Conservation (phyloP, 2,888 invertebrate genomes). For the Brenthis hecate region DNA sequence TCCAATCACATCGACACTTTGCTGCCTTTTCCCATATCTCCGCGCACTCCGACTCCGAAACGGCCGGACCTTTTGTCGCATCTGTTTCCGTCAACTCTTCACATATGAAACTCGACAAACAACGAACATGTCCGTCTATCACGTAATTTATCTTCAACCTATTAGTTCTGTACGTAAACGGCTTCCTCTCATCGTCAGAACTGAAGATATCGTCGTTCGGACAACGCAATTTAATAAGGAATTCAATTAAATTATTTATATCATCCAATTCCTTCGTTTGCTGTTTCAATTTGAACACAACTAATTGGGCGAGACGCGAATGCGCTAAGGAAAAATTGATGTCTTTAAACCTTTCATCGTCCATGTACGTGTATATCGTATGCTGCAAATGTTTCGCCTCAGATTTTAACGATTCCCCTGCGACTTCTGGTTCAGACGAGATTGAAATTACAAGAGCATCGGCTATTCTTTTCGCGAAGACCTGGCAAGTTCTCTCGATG, state of each 20-base stretch:
- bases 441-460: conserved; percentile 83
- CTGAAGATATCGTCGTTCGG: conserved; percentile 81
- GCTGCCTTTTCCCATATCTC: conserved; percentile 81
- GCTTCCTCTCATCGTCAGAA: conserved; percentile 80
- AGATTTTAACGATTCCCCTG: conserved; percentile 82
- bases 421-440: conserved; percentile 79
- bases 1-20: conserved; percentile 85
- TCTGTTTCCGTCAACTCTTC: conserved; percentile 66
- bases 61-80: conserved; percentile 69
- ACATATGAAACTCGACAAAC: conserved; percentile 71
- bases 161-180: conserved; percentile 53
- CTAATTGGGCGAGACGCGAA: conserved; percentile 84
- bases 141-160: conserved; percentile 60
- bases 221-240: conserved; percentile 66
- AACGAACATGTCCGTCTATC: conserved; percentile 67
- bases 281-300: conserved; percentile 82
- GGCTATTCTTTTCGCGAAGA: conserved; percentile 87
- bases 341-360: conserved; percentile 84
- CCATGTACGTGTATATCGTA: conserved; percentile 86
- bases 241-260: conserved; percentile 64
- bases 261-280: conserved; percentile 70
- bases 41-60: conserved; percentile 82
- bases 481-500: conserved; percentile 77
- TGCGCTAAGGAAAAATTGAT: conserved; percentile 86
- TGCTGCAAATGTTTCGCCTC: conserved; percentile 87